Percentiles rank a stretch among this genome's conserved stretches.
Conservation (phyloP, 2,113 vertebrate species). For the Ginglymostoma cirratum region DNA sequence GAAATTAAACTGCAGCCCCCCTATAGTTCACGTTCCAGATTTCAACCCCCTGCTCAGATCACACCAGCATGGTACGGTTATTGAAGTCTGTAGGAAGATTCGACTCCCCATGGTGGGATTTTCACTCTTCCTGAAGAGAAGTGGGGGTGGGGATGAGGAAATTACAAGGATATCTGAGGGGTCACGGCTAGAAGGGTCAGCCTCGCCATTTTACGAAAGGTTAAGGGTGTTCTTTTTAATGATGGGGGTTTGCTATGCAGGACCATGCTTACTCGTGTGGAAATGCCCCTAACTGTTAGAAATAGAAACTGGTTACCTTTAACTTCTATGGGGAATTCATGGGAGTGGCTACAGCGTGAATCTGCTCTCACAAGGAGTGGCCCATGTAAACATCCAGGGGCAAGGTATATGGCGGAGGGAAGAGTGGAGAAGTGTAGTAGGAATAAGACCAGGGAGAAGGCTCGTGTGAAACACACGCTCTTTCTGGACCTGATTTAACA, state of each 20-base stretch:
- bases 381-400: background rate
- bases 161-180: background rate
- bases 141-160: background rate
- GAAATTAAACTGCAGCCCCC: background rate
- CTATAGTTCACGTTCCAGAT: background rate
- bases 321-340: background rate
- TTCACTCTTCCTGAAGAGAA: no score
- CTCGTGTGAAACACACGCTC: background rate
- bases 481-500: background rate
- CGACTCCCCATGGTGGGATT: background rate
- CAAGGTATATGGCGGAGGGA: background rate
- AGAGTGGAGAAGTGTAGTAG: background rate
- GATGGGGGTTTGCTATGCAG: background rate
- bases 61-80: background rate
- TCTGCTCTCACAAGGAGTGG: background rate
- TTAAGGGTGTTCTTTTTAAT: background rate
- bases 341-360: background rate
- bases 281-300: background rate
- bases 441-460: background rate
- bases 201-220: background rate
- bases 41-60: background rate
- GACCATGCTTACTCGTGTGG: background rate
- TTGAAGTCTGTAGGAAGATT: background rate
- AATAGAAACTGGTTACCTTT: background rate
- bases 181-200: background rate